These are phyloP conservation scores for Drosophila borborema DNA, from an alignment of 2,888 invertebrate species.

Conservation along the genomic window DNA sequence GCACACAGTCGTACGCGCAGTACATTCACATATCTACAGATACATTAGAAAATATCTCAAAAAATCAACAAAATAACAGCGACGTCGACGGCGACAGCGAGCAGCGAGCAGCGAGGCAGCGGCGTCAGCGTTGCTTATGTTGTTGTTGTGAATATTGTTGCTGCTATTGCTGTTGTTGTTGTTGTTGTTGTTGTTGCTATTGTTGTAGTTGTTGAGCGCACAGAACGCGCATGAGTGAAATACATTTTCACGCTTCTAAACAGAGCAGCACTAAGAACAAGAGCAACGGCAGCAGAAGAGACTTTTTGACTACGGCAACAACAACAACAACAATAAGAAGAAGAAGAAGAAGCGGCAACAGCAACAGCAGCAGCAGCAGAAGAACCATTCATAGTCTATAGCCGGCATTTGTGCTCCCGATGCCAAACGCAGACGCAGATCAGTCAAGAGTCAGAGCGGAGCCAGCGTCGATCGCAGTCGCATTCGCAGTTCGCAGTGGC, in stretches of 20 bases:
- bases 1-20: slow-evolving; percentile 40
- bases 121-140: slow-evolving; percentile 13
- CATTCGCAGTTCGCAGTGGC: slow-evolving; percentile 29
- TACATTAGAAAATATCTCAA: slow-evolving; percentile 81
- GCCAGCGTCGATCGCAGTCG: slow-evolving; percentile 36
- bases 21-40: slow-evolving; percentile 74
- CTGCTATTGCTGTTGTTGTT: slow-evolving; percentile 22
- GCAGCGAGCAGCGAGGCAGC: slow-evolving; percentile 29
- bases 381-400: slow-evolving; percentile 63
- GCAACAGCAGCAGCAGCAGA: slow-evolving; percentile 16
- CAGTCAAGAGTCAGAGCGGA: slow-evolving; percentile 60
- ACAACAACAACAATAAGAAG: slow-evolving; percentile 44
- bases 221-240: slow-evolving; percentile 74
- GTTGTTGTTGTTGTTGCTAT: slow-evolving; percentile 42
- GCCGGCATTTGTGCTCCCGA: slow-evolving; percentile 60
- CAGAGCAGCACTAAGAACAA: slow-evolving; percentile 64
- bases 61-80: slow-evolving; percentile 74
- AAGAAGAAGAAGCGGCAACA: slow-evolving; percentile 21
- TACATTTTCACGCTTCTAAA: slow-evolving; percentile 80
- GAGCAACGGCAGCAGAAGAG: slow-evolving; percentile 58
- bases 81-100: slow-evolving; percentile 34
- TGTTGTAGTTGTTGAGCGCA: slow-evolving; percentile 56
- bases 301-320: slow-evolving; percentile 71
- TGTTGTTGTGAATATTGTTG: neutral
- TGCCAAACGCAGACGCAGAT: slow-evolving; percentile 63